Conservation (phyloP, 2,888 invertebrate genomes). For the Epinotia demarniana region DNA sequence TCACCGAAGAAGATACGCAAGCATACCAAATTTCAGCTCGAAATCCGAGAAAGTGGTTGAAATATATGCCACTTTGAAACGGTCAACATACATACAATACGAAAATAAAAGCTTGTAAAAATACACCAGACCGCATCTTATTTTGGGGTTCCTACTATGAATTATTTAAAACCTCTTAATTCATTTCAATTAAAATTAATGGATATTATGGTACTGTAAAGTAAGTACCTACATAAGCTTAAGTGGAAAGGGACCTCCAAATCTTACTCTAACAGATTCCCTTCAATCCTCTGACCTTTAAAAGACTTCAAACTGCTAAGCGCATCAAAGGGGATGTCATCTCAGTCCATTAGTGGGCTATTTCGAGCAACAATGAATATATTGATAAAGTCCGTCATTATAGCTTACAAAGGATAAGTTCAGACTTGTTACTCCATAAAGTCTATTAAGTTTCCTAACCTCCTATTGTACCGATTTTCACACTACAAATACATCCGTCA, state of each 20-base stretch:
- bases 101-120: too few species aligned
- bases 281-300: background rate
- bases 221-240: background rate
- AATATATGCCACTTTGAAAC: too few species aligned
- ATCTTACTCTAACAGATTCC: background rate
- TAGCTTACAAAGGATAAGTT: constrained; percentile 19
- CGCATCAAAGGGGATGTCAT: constrained; percentile 22
- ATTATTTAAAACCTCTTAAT: background rate
- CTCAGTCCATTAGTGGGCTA: constrained; percentile 22
- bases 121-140: too few species aligned
- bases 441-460: background rate
- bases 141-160: background rate
- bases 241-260: background rate
- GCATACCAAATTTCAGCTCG: too few species aligned
- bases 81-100: too few species aligned
- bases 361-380: constrained; percentile 26
- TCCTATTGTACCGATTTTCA: background rate
- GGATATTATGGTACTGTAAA: background rate
- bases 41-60: too few species aligned
- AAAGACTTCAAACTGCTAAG: background rate
- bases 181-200: background rate
- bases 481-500: background rate
- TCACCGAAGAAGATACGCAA: too few species aligned
- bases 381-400: constrained; percentile 29
- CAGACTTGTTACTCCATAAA: constrained; percentile 16